Base-by-base conservation (phyloP, 1,140 invertebrate genomes). In the Philopotamus ludificatus region DNA sequence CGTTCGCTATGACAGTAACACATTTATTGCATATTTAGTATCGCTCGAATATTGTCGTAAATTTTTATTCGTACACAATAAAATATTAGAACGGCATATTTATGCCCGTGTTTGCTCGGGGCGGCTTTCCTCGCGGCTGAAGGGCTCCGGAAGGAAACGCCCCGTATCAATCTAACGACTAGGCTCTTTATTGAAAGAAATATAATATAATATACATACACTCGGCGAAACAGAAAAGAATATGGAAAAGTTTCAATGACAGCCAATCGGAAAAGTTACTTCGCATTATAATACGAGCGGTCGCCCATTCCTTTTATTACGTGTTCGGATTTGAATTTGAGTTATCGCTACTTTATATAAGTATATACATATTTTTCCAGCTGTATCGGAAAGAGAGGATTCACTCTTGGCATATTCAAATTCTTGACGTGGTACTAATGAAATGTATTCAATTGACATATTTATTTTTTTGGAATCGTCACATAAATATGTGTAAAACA, bases 1-100 rank as follows among this genome's bases (percentile, higher is more conserved):
- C n/a, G 22, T 62, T 42, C 15, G n/a, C 10, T 25, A 20, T 42
- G 26, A 15, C 47, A 21, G 53, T 15, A 26, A 39, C 41, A 57
- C 41, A 39, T 53, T 57, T 57, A 57, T 41, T 41, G 39, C 26
- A 42, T 25, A 21, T 53, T 53, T 26, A 18, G 50, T 42, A 25
- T 57, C 26, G 39, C 10, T 20, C 22, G 44, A 21, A 62, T 44
- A 44, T 51, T 41, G 60, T 25, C 47, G 39, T 62, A 50, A 62
- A 62, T 22, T 28, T 62, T 62, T 62, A 62, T 62, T 44, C 26
- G 51, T 53, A 53, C 18, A 51, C 49, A 51, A 50, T 62, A 53
- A 62, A 62, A 62, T 62, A 62, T 62, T 26, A 51, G 42, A 15
- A 9, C 45, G 25, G 20, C 18, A 39, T 44, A 51, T 62, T 51